Base-by-base conservation (phyloP, 2,113 vertebrate genomes). In the Vulpes ferrilata region DNA sequence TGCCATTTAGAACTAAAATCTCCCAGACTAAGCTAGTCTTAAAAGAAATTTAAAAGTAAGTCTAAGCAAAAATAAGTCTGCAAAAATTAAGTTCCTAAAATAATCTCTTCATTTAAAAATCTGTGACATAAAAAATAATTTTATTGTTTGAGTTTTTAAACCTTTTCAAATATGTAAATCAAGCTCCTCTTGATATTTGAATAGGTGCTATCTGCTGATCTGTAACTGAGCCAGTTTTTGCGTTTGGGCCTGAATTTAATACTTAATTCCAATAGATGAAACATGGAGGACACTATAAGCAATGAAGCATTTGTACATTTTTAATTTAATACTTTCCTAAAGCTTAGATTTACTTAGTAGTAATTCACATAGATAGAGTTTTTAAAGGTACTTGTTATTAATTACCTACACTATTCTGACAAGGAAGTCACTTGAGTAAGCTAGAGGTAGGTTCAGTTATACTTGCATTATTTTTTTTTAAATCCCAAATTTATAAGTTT, bases 181-280 rank as follows among this genome's bases (percentile, higher is more conserved):
- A 83, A 71, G 16, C 16, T 96, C 16, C n/a, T 95, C 76, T 95
- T 93, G 32, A 43, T 94, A 32, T 59, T 96, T 97, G 94, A 96
- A 55, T 87, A 88, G 62, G 11, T 85, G n/a, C 93, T 74, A 88
- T 95, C 64, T 96, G 93, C 64, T 94, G 71, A 62, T 94, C 65
- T 97, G 91, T 93, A 95, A 92, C 69, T 92, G 64, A 96, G 80
- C 89, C 97, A 97, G 48, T 53, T 90, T 90, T 93, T 93, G 62
- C 62, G 88, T 81, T 97, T 84, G 53, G 55, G 53, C 27, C 53
- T 80, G 57, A 81, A 53, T 93, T 88, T 94, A 88, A 73, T 88
- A 80, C 60, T 85, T 92, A 94, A 80, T 96, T 97, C 27, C 30
- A 17, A 43, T 76, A 93, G 71, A 95, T 85, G 48, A 95, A 88